Percentiles rank a stretch among this genome's conserved stretches.
phyloP scores from a whole-genome alignment of 2,888 invertebrate species.

The Callimorpha dominula region DNA sequence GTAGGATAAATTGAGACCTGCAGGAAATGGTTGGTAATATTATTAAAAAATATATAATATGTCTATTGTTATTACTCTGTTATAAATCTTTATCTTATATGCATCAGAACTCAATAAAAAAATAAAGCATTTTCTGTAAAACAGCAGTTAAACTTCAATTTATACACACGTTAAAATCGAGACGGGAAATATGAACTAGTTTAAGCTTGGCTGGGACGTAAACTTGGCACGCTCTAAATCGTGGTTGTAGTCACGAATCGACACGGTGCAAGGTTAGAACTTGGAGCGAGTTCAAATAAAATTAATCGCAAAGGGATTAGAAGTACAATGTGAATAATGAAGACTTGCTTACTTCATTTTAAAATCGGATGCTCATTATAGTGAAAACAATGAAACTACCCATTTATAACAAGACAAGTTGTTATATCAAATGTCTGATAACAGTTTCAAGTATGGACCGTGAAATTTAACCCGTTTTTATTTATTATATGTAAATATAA shows the following conservation, averaged over 20 bases:
- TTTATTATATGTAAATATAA: background rate
- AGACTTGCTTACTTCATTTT: too few species aligned
- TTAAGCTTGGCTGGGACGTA: conserved; percentile 65
- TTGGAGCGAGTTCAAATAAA: conserved; percentile 17
- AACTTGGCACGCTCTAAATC: conserved; percentile 72
- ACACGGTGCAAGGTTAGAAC: conserved; percentile 54
- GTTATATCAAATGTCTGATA: background rate
- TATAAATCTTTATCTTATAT: background rate
- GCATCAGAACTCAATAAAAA: background rate
- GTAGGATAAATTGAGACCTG: background rate
- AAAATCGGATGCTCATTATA: background rate
- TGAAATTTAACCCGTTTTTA: background rate
- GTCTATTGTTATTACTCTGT: background rate
- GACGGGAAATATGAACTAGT: conserved; percentile 70
- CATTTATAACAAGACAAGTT: background rate
- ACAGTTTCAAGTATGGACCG: background rate
- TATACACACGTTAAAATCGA: conserved; percentile 53
- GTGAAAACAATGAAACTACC: background rate
- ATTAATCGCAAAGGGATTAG: background rate
- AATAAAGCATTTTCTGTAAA: conserved; percentile 3
- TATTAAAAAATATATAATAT: background rate
- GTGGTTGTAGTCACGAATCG: conserved; percentile 70
- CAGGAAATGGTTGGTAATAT: background rate
- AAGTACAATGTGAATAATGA: too few species aligned
- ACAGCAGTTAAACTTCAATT: conserved; percentile 44